Percentiles rank a stretch among this genome's conserved stretches.
These are phyloP conservation scores for Drosophila setosimentum DNA, from an alignment of 2,888 invertebrate species.

Conservation along the genomic window DNA sequence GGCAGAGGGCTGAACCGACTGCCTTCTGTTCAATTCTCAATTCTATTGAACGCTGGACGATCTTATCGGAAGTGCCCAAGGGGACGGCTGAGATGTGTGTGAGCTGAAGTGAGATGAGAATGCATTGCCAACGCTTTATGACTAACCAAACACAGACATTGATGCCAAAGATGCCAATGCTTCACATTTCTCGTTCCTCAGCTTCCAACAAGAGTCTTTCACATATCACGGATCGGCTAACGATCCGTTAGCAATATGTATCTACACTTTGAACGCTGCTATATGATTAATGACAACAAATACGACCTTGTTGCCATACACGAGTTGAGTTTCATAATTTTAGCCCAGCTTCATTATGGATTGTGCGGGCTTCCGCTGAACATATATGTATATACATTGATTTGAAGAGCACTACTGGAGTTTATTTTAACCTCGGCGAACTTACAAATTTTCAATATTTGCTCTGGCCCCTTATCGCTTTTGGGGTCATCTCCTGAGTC, in stretches of 20 bases:
- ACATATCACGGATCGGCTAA: constrained; percentile 12
- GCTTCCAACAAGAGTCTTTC: constrained; percentile 9
- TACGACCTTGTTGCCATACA: constrained; percentile 53
- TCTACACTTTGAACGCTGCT: constrained; percentile 15
- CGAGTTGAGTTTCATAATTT: constrained; percentile 60
- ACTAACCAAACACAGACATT: constrained; percentile 22
- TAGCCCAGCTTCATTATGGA: constrained; percentile 28
- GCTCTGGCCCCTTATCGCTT: constrained; percentile 54
- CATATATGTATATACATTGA: background rate
- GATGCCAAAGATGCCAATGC: constrained; percentile 33
- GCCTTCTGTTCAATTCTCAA: constrained; percentile 41
- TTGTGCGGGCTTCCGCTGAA: constrained; percentile 57
- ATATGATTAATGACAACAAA: constrained; percentile 51
- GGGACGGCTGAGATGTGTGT: constrained; percentile 37
- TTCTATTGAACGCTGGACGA: constrained; percentile 72
- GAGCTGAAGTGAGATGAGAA: constrained; percentile 25
- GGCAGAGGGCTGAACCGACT: constrained; percentile 25
- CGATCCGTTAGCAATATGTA: constrained; percentile 36
- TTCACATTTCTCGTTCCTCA: constrained; percentile 17
- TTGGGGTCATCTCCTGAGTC: constrained; percentile 59
- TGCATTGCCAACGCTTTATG: constrained; percentile 35
- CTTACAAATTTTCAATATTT: constrained; percentile 38
- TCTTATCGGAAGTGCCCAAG: constrained; percentile 74
- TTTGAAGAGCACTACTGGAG: constrained; percentile 33
- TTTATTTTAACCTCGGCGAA: constrained; percentile 30